These are phyloP conservation scores for Temnothorax ravouxi DNA, from an alignment of 2,888 invertebrate genomes.

Conservation along the genomic window DNA sequence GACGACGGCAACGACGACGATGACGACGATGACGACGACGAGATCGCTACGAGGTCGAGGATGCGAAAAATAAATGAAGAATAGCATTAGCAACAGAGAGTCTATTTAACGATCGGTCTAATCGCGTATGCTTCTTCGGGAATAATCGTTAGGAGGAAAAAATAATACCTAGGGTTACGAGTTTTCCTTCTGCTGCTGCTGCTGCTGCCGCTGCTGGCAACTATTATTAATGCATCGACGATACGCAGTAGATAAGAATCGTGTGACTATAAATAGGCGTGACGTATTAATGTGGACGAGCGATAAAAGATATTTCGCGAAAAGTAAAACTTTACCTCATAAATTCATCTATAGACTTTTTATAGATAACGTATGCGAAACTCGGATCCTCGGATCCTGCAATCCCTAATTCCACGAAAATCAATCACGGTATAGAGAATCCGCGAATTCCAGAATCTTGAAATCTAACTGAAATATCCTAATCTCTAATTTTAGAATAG, in stretches of 20 bases:
- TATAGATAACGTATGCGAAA: not conserved
- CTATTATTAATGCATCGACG: slow-evolving; percentile 52
- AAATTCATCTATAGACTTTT: not conserved
- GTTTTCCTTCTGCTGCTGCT: slow-evolving; percentile 32
- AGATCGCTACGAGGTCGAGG: slow-evolving; percentile 69
- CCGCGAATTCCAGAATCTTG: not conserved
- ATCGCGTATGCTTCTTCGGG: slow-evolving; percentile 13
- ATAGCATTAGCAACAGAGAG: slow-evolving; percentile 64
- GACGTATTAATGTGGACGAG: slow-evolving; percentile 35
- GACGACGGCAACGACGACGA: slow-evolving; percentile 43
- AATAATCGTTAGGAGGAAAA: slow-evolving; percentile 47
- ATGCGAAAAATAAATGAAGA: slow-evolving; percentile 44
- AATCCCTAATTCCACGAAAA: not conserved
- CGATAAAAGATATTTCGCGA: slow-evolving; percentile 21
- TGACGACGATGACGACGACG: slow-evolving; percentile 40
- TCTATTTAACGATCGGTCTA: slow-evolving; percentile 25
- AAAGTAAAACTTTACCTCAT: not conserved
- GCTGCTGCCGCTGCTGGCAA: not conserved
- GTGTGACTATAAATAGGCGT: slow-evolving; percentile 47
- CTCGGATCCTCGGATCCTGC: not conserved
- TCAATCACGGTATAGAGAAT: not conserved
- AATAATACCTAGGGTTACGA: slow-evolving; percentile 40
- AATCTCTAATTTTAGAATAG: not conserved
- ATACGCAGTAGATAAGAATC: slow-evolving; percentile 40
- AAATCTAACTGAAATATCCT: not conserved